Conservation (phyloP, 2,888 invertebrate genomes). For the Sceliomorpha sp. region DNA sequence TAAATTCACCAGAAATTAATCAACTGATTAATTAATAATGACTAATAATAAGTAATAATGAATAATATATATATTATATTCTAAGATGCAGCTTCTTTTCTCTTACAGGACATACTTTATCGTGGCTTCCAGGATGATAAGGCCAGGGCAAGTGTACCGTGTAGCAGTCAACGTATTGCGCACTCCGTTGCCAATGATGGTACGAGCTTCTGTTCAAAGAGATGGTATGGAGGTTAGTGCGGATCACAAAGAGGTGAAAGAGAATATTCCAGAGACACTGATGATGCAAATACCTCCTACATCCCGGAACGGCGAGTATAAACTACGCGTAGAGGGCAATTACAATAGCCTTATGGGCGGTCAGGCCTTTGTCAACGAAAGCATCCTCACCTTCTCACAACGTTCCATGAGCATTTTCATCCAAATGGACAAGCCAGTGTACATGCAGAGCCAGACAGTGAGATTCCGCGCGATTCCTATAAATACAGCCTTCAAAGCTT, state of each 20-base stretch:
- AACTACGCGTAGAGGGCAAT: conserved; percentile 90
- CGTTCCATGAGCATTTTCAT: conserved; percentile 97
- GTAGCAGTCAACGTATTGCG: conserved; percentile 92
- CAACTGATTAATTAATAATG: too few species aligned
- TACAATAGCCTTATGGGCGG: conserved; percentile 91
- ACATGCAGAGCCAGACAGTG: conserved; percentile 93
- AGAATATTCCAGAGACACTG: conserved; percentile 93
- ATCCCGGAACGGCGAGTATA: conserved; percentile 91
- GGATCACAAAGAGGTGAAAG: conserved; percentile 89
- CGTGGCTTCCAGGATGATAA: conserved; percentile 93
- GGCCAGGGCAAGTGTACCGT: conserved; percentile 94
- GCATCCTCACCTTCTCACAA: conserved; percentile 90
- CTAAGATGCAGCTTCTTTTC: too few species aligned
- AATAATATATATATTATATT: too few species aligned
- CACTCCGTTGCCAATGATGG: conserved; percentile 89
- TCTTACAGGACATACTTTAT: conserved; percentile 94
- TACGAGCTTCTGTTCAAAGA: conserved; percentile 93
- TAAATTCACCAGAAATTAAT: too few species aligned
- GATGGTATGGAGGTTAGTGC: conserved; percentile 95
- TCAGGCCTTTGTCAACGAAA: conserved; percentile 94
- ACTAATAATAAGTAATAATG: too few species aligned
- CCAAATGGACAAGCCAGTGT: conserved; percentile 96
- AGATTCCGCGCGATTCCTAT: conserved; percentile 95
- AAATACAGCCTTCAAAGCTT: conserved; percentile 94
- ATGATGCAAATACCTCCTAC: conserved; percentile 94